A percentile compares a stretch with the other conserved stretches of the same genome.
phyloP scores from a whole-genome alignment of 2,113 vertebrate species.

The Perccottus glenii region DNA sequence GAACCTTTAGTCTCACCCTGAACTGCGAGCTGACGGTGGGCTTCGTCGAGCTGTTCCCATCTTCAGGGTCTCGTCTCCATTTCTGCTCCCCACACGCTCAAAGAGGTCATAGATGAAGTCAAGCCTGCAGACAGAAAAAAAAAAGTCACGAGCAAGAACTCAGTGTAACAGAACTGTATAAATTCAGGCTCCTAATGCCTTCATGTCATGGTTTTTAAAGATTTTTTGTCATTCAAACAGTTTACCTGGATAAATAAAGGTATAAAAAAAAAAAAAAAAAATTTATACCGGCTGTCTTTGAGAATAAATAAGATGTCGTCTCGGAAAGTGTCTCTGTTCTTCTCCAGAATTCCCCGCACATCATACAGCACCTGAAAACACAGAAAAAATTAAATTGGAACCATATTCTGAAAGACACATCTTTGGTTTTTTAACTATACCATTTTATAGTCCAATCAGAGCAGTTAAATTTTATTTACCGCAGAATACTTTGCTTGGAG shows the following conservation, averaged over 20 bases:
- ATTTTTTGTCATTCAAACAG: neutral
- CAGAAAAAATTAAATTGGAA: neutral
- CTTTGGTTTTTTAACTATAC: no score
- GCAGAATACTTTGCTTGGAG: no score
- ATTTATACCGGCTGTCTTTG: slow-evolving; percentile 89
- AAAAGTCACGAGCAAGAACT: neutral
- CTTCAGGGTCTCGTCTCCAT: slow-evolving; percentile 87
- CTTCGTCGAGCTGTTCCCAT: slow-evolving; percentile 91
- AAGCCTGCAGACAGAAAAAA: slow-evolving; percentile 72
- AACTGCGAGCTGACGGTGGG: slow-evolving; percentile 95
- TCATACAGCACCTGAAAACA: slow-evolving; percentile 86
- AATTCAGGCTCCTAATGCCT: no score
- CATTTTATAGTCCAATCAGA: no score
- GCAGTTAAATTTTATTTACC: no score
- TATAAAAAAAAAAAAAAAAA: no score
- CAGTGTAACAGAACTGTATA: neutral
- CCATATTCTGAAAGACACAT: no score
- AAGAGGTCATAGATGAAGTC: slow-evolving; percentile 95
- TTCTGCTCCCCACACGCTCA: slow-evolving; percentile 87
- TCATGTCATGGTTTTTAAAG: neutral
- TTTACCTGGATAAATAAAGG: no score
- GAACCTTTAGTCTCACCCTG: slow-evolving; percentile 79
- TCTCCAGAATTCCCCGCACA: slow-evolving; percentile 88
- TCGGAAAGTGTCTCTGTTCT: slow-evolving; percentile 93
- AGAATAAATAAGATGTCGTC: slow-evolving; percentile 92